Evolutionary conservation across 2,888 invertebrate species (phyloP).

Genomic region (Aleiodes testaceus): DNA sequence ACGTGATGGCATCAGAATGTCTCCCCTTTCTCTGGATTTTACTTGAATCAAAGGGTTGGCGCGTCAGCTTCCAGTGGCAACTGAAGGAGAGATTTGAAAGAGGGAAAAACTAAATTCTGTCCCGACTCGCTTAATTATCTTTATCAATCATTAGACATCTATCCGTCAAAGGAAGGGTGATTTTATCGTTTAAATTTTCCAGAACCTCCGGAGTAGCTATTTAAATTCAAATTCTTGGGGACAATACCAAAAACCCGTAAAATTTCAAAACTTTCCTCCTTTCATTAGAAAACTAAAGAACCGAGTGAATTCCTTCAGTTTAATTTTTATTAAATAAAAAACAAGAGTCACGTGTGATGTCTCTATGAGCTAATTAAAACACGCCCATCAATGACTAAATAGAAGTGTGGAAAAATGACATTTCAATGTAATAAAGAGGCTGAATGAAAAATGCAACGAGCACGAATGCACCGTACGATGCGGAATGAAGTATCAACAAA

Average conservation of each 20-base stretch:
- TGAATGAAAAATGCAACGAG: constrained; percentile 31
- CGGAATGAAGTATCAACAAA: constrained; percentile 23
- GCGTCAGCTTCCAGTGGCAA: constrained; percentile 46
- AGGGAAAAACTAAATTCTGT: constrained; percentile 26
- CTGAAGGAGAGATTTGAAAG: background rate
- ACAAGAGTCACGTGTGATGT: constrained; percentile 2
- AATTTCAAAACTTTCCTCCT: too few relatives aligned
- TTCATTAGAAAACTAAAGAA: background rate
- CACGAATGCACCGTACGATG: constrained; percentile 34
- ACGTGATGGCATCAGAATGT: constrained; percentile 47
- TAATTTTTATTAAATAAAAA: constrained; percentile 36
- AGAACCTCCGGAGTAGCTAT: background rate
- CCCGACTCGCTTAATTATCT: constrained; percentile 65
- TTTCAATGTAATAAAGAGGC: background rate
- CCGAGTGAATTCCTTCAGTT: background rate
- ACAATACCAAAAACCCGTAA: too few relatives aligned
- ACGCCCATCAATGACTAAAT: background rate
- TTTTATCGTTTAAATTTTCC: constrained; percentile 47
- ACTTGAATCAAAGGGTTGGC: constrained; percentile 63
- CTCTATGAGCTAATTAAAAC: constrained; percentile 14
- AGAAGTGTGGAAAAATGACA: background rate
- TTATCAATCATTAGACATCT: constrained; percentile 67
- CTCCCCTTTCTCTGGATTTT: constrained; percentile 45
- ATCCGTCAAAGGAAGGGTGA: constrained; percentile 55
- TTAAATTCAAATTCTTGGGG: constrained; percentile 9